Evolutionary conservation across 2,888 invertebrate genomes (phyloP).

Genomic region (Crematogaster levior): DNA sequence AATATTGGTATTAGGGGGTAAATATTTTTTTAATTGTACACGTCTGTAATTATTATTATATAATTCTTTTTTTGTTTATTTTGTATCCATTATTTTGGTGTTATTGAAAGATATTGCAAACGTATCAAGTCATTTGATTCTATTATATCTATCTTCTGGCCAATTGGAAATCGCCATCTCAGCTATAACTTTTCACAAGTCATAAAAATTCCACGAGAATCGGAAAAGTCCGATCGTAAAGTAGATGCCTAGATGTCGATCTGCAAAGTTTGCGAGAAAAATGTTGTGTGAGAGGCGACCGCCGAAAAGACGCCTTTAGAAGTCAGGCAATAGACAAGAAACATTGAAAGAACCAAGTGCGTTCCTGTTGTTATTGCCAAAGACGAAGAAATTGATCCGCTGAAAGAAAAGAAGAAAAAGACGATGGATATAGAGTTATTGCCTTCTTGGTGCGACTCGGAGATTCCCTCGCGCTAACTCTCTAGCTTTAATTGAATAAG

Average conservation of each 20-base stretch:
- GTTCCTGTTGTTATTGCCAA: conserved; percentile 43
- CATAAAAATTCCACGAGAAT: conserved; percentile 25
- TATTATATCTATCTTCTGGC: not conserved
- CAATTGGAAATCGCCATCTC: not conserved
- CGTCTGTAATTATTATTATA: not conserved
- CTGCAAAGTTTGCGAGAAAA: conserved; percentile 36
- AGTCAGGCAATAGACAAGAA: conserved; percentile 22
- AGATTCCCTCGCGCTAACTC: conserved; percentile 54
- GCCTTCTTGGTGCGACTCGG: conserved; percentile 22
- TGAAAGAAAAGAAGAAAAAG: conserved; percentile 6
- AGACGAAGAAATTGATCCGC: conserved; percentile 30
- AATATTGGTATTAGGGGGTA: not conserved
- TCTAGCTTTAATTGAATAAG: conserved; percentile 70
- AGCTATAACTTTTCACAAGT: conserved; percentile 14
- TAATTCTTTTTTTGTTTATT: too few relatives aligned
- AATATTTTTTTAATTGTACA: not conserved
- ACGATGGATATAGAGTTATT: conserved; percentile 28
- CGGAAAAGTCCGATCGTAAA: conserved; percentile 14
- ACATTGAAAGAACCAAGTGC: not conserved
- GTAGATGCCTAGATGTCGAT: conserved; percentile 17
- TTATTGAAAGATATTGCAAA: not conserved
- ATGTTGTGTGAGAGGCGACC: not conserved
- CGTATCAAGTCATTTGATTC: conserved; percentile 6
- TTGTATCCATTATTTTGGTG: not conserved
- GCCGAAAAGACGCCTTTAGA: conserved; percentile 33